A percentile compares a stretch with the other conserved stretches of the same genome.
These are phyloP conservation scores for Neolamprologus toae DNA, from an alignment of 2,113 vertebrate genomes.

Conservation along the genomic window DNA sequence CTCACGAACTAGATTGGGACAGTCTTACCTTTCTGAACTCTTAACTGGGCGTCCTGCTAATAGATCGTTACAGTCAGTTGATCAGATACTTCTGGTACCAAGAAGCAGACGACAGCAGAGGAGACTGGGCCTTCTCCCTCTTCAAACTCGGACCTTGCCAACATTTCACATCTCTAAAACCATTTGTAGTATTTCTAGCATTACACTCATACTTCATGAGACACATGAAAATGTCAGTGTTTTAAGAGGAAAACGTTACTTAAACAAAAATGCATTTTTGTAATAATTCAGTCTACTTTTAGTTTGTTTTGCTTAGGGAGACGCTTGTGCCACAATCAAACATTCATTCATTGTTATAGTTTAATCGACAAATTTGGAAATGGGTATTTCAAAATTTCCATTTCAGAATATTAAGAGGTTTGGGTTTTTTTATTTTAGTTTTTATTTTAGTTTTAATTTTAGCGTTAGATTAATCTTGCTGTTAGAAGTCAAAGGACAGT, in stretches of 20 bases:
- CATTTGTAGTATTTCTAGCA: not conserved
- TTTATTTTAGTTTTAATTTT: not conserved
- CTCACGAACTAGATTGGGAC: not conserved
- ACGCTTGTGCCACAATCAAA: not conserved
- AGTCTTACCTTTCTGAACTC: not conserved
- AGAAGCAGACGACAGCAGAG: not conserved
- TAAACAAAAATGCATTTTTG: not conserved
- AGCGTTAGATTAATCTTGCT: not conserved
- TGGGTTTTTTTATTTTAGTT: accelerated
- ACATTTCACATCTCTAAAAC: not conserved
- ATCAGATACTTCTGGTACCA: not conserved
- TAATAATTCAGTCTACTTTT: not conserved
- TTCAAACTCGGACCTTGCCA: accelerated
- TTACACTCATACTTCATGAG: not conserved
- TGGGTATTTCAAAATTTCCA: not conserved
- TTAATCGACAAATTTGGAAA: not conserved
- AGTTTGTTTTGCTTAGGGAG: not conserved
- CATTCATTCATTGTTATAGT: not conserved
- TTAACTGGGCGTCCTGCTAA: not conserved
- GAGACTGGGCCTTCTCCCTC: not conserved
- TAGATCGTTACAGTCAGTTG: not conserved
- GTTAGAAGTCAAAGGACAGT: not conserved
- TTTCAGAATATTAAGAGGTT: not conserved
- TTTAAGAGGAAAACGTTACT: not conserved
- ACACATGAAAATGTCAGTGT: not conserved